phyloP scores from a whole-genome alignment of 2,113 vertebrate species.

The Petrocephalus zakoni region DNA sequence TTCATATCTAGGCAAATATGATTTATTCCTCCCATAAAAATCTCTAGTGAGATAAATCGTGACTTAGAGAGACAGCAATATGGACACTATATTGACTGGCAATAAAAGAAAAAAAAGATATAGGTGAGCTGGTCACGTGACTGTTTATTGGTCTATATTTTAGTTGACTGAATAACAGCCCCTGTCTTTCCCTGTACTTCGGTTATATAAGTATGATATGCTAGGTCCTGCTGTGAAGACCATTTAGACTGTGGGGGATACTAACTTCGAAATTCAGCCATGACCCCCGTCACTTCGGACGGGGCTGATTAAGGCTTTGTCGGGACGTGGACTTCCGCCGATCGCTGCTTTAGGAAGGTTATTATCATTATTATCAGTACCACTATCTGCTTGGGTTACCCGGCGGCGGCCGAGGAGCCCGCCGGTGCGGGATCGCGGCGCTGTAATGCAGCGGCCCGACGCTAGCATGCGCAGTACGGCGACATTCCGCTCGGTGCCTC shows the following conservation, averaged over 20 bases:
- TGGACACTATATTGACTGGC: background rate
- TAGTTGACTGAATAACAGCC: background rate
- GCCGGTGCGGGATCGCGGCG: background rate
- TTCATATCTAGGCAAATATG: background rate
- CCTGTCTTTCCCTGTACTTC: background rate
- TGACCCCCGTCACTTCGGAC: background rate
- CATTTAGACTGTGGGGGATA: background rate
- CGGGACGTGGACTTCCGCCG: background rate
- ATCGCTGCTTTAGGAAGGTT: background rate
- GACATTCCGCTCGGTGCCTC: conserved; percentile 31
- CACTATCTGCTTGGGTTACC: no score
- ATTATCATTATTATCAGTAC: no score
- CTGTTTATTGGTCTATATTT: background rate
- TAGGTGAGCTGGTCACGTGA: background rate
- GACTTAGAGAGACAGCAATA: background rate
- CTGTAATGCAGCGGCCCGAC: conserved; percentile 31
- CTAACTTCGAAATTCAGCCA: background rate
- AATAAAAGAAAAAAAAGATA: background rate
- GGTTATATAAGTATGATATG: background rate
- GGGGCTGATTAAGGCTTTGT: background rate
- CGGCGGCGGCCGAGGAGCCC: background rate
- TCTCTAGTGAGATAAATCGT: background rate
- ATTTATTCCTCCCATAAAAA: background rate
- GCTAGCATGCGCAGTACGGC: conserved; percentile 42
- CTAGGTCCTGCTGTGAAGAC: background rate